Evolutionary conservation across 2,113 vertebrate genomes (phyloP).

Genomic region (Eptesicus fuscus): DNA sequence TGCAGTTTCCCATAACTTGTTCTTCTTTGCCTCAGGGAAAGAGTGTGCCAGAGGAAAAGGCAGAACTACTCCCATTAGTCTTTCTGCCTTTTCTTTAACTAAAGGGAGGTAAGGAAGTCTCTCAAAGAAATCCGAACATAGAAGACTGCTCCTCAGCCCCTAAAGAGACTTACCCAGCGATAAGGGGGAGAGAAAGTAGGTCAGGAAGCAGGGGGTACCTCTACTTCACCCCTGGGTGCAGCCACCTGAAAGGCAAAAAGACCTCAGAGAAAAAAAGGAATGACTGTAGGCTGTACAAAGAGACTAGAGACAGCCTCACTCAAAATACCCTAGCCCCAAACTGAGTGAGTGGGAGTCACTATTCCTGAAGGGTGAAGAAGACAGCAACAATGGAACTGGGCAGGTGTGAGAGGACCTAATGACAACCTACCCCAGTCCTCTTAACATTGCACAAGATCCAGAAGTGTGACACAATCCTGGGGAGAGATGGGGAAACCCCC

Average conservation of each 20-base stretch:
- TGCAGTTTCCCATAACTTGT: background rate
- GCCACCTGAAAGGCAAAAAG: background rate
- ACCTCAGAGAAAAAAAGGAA: background rate
- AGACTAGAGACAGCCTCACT: background rate
- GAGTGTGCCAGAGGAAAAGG: background rate
- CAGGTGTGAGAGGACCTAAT: background rate
- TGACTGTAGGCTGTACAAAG: background rate
- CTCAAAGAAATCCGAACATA: background rate
- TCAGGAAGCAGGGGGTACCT: background rate
- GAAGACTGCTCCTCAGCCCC: background rate
- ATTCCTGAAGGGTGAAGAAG: background rate
- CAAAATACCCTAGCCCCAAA: background rate
- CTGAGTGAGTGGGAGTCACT: background rate
- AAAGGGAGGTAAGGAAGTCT: background rate
- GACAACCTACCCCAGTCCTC: background rate
- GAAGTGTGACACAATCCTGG: conserved; percentile 57
- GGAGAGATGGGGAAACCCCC: conserved; percentile 66
- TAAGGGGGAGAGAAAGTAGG: background rate
- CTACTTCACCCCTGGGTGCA: background rate
- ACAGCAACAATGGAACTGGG: background rate
- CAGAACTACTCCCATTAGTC: background rate
- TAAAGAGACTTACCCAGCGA: background rate
- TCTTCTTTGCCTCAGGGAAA: background rate
- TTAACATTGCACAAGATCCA: conserved; percentile 49
- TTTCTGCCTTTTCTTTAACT: background rate